Percentiles rank a stretch among this genome's conserved stretches.
Conservation (phyloP, 2,888 invertebrate genomes). For the Melolontha melolontha region DNA sequence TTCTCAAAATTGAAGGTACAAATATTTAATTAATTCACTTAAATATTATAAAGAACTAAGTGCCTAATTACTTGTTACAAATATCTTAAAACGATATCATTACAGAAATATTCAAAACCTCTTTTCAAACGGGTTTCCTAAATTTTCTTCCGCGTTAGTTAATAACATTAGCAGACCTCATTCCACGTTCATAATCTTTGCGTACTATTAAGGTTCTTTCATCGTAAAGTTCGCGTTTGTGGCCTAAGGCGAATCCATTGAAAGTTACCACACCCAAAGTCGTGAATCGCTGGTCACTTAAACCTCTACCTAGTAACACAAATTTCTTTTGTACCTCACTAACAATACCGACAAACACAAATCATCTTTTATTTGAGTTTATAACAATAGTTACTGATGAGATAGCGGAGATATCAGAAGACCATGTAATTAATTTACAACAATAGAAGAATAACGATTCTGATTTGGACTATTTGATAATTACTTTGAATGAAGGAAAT, state of each 20-base stretch:
- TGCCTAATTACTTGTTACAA: too few relatives aligned
- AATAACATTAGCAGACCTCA: slow-evolving; percentile 17
- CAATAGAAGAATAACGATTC: too few relatives aligned
- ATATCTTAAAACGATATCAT: too few relatives aligned
- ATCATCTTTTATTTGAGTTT: neutral
- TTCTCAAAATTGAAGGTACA: too few relatives aligned
- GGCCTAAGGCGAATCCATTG: slow-evolving; percentile 15
- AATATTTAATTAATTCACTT: too few relatives aligned
- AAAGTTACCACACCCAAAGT: slow-evolving; percentile 56
- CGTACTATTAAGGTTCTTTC: slow-evolving; percentile 7
- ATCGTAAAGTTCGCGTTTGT: slow-evolving; percentile 9
- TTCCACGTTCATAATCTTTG: neutral
- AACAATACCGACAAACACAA: neutral
- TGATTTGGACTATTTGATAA: too few relatives aligned
- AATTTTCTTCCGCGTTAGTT: slow-evolving; percentile 23
- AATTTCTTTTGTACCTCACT: slow-evolving; percentile 49
- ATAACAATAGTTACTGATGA: slow-evolving; percentile 4
- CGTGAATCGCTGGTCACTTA: slow-evolving; percentile 33
- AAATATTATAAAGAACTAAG: too few relatives aligned
- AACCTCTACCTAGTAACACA: slow-evolving; percentile 62
- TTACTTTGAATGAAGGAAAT: too few relatives aligned
- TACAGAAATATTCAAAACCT: too few relatives aligned
- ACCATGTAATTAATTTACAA: too few relatives aligned
- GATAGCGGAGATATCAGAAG: neutral
- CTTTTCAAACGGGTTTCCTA: neutral